Evolutionary conservation across 2,888 invertebrate species (phyloP).

Genomic region (Galerucella nymphaeae): DNA sequence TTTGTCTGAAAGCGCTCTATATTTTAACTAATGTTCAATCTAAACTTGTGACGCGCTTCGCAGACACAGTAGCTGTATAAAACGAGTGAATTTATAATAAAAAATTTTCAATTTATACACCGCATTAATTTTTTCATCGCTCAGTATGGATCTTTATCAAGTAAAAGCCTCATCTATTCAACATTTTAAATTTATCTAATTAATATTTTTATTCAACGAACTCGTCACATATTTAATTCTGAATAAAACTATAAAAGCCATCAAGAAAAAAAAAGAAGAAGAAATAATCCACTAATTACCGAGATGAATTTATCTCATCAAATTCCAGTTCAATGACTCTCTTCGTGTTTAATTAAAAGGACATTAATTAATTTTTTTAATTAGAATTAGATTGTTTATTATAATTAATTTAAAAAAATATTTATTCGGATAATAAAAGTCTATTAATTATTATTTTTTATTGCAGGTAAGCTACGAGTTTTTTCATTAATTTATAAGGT

Average conservation of each 20-base stretch:
- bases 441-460: conserved; percentile 17
- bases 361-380: background rate
- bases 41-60: too few species aligned
- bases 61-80: too few species aligned
- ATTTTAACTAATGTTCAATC: too few species aligned
- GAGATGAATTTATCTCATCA: background rate
- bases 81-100: too few species aligned
- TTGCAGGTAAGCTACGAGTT: conserved; percentile 27
- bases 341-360: background rate
- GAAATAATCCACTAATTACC: background rate
- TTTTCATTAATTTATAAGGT: conserved; percentile 18
- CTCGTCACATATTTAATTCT: background rate
- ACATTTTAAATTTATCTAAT: too few species aligned
- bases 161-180: too few species aligned
- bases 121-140: too few species aligned
- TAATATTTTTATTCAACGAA: background rate
- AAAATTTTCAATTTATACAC: too few species aligned
- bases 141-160: too few species aligned
- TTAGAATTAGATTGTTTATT: background rate
- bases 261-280: background rate
- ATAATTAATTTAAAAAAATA: background rate
- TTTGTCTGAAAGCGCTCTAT: too few species aligned
- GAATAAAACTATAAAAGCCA: background rate
- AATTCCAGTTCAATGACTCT: background rate
- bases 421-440: background rate